Base-by-base conservation (phyloP, 2,888 invertebrate genomes). In the Cremastinae sp. region DNA sequence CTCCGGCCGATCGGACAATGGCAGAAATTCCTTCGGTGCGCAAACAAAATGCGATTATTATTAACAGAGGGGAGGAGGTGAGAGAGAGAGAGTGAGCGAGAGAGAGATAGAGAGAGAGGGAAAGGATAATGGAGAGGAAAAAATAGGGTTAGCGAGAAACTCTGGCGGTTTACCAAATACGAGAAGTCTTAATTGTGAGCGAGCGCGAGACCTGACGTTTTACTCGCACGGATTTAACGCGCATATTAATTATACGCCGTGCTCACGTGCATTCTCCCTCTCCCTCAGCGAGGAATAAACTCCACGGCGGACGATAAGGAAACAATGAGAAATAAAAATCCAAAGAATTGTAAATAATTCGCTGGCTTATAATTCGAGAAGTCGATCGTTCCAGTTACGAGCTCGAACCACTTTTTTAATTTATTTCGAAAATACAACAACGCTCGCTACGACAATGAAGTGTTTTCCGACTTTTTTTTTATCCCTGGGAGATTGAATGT, bases 1-100 rank as follows among this genome's bases (percentile, higher is more conserved):
- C 62, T 61, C 62, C 69, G 18, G 51, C 45, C 56, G 12, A 10
- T 37, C 68, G 84, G 81, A 87, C 88, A 88, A 88, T 88, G 85
- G 79, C 71, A 78, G 84, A 84, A 85, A 88, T 88, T 87, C 87
- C 85, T 86, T 77, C 2, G 77, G 75, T 77, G 75, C 81, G 80
- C 84, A 87, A 77, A 88, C 87, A 88, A 87, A 41, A 85, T 82
- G 79, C 74, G 70, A 70, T 78, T 69, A 74, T 78, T 80, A 76
- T 76, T 75, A 66, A 35, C 43, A 72, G 69, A 70, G 28, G 28
- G 28, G 28, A 3, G 28, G 28, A 28, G 2, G 28, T 2, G 2
- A 61, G 65, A 49, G 68, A 72, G n/a, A n/a, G n/a, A n/a, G n/a
- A n/a, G n/a, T n/a, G n/a, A n/a, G n/a, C n/a, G n/a, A n/a, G n/a